Percentiles rank a stretch among this genome's conserved stretches.
Evolutionary conservation across 2,888 invertebrate species (phyloP).

Genomic region (Spilarctia lutea): DNA sequence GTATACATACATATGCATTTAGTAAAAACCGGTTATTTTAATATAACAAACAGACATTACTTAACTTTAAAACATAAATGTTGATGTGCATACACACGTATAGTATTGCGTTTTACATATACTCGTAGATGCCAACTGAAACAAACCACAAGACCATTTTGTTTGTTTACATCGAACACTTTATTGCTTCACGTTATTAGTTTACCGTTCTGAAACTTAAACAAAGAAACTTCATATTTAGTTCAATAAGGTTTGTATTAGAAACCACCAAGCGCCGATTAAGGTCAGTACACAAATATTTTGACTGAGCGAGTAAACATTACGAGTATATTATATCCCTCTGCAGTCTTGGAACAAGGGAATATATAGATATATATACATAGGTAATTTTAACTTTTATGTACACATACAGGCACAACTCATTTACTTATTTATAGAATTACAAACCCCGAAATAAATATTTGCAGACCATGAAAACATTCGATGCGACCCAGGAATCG

Average conservation of each 20-base stretch:
- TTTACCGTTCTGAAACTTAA: conserved; percentile 34
- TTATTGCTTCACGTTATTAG: conserved; percentile 30
- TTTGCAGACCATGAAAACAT: too few species aligned
- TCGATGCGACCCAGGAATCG: too few species aligned
- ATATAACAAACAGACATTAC: too few species aligned
- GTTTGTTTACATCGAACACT: conserved; percentile 28
- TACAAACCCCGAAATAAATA: too few species aligned
- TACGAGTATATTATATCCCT: neutral
- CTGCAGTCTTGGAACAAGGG: neutral
- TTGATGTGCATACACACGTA: neutral
- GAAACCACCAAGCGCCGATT: conserved; percentile 31
- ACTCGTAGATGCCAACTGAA: too few species aligned
- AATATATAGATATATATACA: neutral
- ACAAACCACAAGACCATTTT: conserved; percentile 17
- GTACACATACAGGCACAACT: too few species aligned
- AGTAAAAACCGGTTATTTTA: too few species aligned
- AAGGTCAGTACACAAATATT: conserved; percentile 18
- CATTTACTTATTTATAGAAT: too few species aligned
- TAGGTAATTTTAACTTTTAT: neutral
- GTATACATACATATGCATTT: too few species aligned
- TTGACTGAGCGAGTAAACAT: conserved; percentile 1
- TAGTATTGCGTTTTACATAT: neutral
- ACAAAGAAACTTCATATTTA: conserved; percentile 28
- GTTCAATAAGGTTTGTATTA: conserved; percentile 26
- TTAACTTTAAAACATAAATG: too few species aligned